Base-by-base conservation (phyloP, 2,888 invertebrate species). In the Exephanes ischioxanthus region DNA sequence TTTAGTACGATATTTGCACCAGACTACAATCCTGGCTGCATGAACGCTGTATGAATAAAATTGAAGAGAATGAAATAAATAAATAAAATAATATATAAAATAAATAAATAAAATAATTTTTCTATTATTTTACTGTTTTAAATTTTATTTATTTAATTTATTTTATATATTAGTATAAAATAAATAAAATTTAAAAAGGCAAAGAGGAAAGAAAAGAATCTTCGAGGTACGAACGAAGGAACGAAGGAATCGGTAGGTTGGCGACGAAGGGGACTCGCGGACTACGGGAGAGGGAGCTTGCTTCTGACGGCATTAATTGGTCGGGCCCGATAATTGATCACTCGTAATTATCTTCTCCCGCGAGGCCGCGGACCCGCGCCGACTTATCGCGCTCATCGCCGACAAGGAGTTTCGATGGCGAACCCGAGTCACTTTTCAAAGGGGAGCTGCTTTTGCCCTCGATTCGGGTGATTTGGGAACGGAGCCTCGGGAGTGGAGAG, bases 311-410 rank as follows among this genome's bases (percentile, higher is more conserved):
- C 51, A 80, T 81, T 88, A 87, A 88, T 88, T 88, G 88, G 87
- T 88, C 86, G 86, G 45, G 85, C 72, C 83, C 76, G 67, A 84
- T 86, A 87, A 87, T 88, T 87, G 84, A 88, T 88, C 84, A 83
- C 82, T 85, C 79, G 83, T 83, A 85, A 87, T 86, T 88, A 86
- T 87, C 80, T 72, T 73, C 19, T 72, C 80, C 14, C 61, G 9
- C 51, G 71, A 26, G 3, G 22, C 58, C 19, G 22, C 26, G 58
- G 58, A 58, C 11, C 48, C 16, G 80, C 76, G 37, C 45, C 73
- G 30, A 45, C 37, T 73, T 68, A 45, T 73, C 48, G 67, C 63
- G 75, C 73, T 73, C 67, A 72, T 80, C 72, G 22, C 2, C 72
- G 66, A 83, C 45, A 9, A 72, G 63, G 68, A 83, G 66, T 14